Base-by-base conservation (phyloP, 2,797 vertebrate species). In the Poeciliopsis infans region DNA sequence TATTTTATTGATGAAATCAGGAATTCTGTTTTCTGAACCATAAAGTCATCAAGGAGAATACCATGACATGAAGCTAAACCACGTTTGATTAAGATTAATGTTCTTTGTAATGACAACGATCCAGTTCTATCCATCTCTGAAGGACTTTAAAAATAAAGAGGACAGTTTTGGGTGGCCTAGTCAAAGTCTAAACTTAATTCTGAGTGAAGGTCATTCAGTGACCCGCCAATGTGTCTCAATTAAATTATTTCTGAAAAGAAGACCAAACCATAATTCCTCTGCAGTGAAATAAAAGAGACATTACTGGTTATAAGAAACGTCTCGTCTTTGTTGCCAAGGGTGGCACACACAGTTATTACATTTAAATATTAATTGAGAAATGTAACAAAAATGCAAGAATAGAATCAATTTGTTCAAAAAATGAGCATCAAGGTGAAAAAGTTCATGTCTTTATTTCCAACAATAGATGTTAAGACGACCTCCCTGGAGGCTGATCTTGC, bases 391-490 rank as follows among this genome's bases (percentile, higher is more conserved):
- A 36, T 33, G 16, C 16, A 68, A 41, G 12, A 41, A 23, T 2
- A 25, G 12, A 39, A 25, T 5, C 41, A 7, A 41, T 23, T 31
- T 68, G 64, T 41, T 25, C 0, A 13, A 68, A 68, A 41, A 68
- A 41, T 12, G 10, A 7, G 16, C n/a, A 72, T 36, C 16, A 43
- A 23, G 23, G 20, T 87, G 85, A 78, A 85, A 75, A 61, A 83
- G 86, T 91, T 36, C 8, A 64, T 4, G 61, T 20, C 16, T 36
- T 36, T 25, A 36, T 85, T 82, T 80, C 36, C 71, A 25, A 49
- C 18, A 88, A 91, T 85, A 85, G 75, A 91, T 91, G 85, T 46
- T 59, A 31, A 31, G 79, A 80, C 68, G 36, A 76, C 46, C 79
- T 1, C 61, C 73, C 72, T 82, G 76, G 80, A 89, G 82, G 79